phyloP scores from a whole-genome alignment of 2,797 vertebrate genomes.

The Allobates femoralis region DNA sequence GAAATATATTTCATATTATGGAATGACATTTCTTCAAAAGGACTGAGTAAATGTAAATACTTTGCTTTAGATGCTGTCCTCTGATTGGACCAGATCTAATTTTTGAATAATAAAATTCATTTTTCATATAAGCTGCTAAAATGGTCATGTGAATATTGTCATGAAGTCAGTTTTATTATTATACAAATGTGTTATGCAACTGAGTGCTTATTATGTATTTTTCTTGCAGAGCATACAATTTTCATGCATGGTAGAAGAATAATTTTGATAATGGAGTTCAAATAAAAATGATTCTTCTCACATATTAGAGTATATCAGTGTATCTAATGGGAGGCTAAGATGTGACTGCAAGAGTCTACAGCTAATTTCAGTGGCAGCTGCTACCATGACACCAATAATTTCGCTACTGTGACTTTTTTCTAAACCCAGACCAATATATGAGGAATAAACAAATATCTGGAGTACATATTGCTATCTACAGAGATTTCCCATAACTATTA shows the following conservation, averaged over 20 bases:
- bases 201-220: neutral
- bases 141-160: neutral
- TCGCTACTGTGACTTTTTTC: neutral
- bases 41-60: neutral
- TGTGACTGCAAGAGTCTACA: neutral
- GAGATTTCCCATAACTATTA: neutral
- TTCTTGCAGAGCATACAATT: neutral
- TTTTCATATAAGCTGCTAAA: neutral
- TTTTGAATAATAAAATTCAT: neutral
- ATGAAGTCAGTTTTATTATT: neutral
- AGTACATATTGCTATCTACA: neutral
- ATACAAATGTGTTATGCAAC: neutral
- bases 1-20: neutral
- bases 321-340: neutral
- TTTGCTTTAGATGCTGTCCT: neutral
- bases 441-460: neutral
- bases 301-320: neutral
- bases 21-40: neutral
- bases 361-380: neutral
- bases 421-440: neutral
- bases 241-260: neutral
- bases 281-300: neutral
- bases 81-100: neutral
- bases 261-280: neutral
- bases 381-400: conserved; percentile 20